These are phyloP conservation scores for Symphodus melops DNA, from an alignment of 2,113 vertebrate species.

Conservation along the genomic window DNA sequence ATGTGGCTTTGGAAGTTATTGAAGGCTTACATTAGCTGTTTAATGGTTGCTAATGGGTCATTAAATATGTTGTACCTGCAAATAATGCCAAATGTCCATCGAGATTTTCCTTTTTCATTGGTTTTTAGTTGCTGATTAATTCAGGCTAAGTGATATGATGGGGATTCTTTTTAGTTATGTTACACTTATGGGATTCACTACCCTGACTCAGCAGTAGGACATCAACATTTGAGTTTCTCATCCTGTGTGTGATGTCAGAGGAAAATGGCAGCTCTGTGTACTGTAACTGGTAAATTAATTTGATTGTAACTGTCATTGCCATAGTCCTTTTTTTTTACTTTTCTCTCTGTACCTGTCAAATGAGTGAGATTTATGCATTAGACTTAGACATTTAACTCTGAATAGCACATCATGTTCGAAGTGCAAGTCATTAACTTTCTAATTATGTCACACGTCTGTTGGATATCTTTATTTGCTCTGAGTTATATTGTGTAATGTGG, in stretches of 20 bases:
- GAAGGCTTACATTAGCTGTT: neutral
- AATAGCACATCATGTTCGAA: conserved; percentile 71
- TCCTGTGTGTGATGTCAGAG: neutral
- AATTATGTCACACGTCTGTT: conserved; percentile 42
- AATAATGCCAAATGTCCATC: neutral
- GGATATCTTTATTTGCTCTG: conserved; percentile 49
- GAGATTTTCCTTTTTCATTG: neutral
- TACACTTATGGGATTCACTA: neutral
- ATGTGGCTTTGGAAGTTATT: neutral
- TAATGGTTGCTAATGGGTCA: neutral
- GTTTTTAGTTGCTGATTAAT: neutral
- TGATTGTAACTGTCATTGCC: conserved; percentile 75
- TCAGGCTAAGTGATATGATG: neutral
- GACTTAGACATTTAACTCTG: conserved; percentile 69
- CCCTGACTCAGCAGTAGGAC: neutral
- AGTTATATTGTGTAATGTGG: conserved; percentile 64
- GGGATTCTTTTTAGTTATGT: neutral
- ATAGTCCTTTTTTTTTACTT: conserved; percentile 57
- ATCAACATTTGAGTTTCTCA: neutral
- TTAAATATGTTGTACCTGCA: neutral
- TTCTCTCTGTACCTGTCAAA: conserved; percentile 68
- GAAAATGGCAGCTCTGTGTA: neutral
- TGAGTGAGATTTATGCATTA: conserved; percentile 69
- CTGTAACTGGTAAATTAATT: conserved; percentile 42
- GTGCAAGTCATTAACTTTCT: conserved; percentile 57